Conservation (phyloP, 2,113 vertebrate species). For the Sporophila hypoxantha region DNA sequence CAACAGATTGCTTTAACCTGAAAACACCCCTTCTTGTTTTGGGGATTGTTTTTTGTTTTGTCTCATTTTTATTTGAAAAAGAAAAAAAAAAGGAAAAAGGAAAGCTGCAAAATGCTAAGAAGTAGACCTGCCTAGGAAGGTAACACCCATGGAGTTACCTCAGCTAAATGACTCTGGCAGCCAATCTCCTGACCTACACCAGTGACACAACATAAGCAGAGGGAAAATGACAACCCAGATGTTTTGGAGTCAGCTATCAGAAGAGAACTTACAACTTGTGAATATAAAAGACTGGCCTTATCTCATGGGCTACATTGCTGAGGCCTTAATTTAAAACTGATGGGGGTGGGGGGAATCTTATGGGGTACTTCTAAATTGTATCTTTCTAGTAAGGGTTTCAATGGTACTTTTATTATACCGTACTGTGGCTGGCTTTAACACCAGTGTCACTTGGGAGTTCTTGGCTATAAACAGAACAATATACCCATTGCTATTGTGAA, state of each 20-base stretch:
- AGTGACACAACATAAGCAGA: background rate
- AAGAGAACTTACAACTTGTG: constrained; percentile 49
- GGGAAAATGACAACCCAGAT: background rate
- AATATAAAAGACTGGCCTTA: constrained; percentile 66
- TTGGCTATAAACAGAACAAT: constrained; percentile 63
- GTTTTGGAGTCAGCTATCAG: constrained; percentile 18
- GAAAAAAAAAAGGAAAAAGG: background rate
- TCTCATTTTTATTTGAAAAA: background rate
- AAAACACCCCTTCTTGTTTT: constrained; percentile 6
- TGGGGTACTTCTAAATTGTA: constrained; percentile 66
- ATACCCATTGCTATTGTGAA: constrained; percentile 48
- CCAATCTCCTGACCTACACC: constrained; percentile 17
- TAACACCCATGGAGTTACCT: background rate
- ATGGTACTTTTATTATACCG: constrained; percentile 78
- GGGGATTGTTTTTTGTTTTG: background rate
- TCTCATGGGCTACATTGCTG: constrained; percentile 69
- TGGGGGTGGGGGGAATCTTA: background rate
- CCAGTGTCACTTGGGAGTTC: constrained; percentile 67
- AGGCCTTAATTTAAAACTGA: constrained; percentile 80
- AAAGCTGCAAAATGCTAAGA: constrained; percentile 35
- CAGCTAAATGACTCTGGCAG: background rate
- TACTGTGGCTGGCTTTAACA: constrained; percentile 74
- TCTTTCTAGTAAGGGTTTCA: constrained; percentile 62
- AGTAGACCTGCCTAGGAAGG: constrained; percentile 11
- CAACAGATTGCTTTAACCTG: background rate